Evolutionary conservation across 2,888 invertebrate genomes (phyloP).

Genomic region (Coronaproctus castanopsis): DNA sequence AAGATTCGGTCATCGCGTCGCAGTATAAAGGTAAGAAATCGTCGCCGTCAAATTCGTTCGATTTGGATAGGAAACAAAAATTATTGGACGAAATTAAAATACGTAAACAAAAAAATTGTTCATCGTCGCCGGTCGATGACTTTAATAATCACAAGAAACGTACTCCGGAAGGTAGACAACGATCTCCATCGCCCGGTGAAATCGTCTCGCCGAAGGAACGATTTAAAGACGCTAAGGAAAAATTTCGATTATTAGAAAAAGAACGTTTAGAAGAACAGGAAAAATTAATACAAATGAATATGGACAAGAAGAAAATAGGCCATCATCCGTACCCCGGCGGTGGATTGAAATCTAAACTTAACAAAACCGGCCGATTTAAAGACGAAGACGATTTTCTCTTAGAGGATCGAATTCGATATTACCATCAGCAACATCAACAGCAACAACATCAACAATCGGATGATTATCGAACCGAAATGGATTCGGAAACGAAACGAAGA

Average conservation of each 20-base stretch:
- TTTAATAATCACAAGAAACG: constrained; percentile 1
- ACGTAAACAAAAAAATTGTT: constrained; percentile 10
- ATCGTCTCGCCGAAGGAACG: constrained; percentile 21
- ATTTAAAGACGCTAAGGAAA: constrained; percentile 64
- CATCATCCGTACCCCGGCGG: constrained; percentile 4
- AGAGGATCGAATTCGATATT: background rate
- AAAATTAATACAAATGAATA: constrained; percentile 11
- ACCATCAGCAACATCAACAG: background rate
- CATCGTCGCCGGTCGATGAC: background rate
- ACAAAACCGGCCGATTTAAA: background rate
- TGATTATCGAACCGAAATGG: constrained; percentile 6
- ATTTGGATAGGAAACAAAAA: constrained; percentile 7
- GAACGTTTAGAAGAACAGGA: constrained; percentile 39
- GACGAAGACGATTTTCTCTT: constrained; percentile 1
- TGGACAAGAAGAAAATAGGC: constrained; percentile 15
- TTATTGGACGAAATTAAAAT: constrained; percentile 3
- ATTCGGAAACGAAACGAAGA: constrained; percentile 5
- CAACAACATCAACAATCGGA: background rate
- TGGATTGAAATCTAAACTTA: background rate
- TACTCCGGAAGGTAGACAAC: constrained; percentile 17
- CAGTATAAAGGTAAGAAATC: constrained; percentile 2
- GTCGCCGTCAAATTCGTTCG: constrained; percentile 6
- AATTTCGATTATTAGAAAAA: constrained; percentile 58
- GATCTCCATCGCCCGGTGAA: constrained; percentile 17
- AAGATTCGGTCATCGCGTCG: background rate